phyloP scores from a whole-genome alignment of 2,113 vertebrate genomes.

The Myotis yumanensis region DNA sequence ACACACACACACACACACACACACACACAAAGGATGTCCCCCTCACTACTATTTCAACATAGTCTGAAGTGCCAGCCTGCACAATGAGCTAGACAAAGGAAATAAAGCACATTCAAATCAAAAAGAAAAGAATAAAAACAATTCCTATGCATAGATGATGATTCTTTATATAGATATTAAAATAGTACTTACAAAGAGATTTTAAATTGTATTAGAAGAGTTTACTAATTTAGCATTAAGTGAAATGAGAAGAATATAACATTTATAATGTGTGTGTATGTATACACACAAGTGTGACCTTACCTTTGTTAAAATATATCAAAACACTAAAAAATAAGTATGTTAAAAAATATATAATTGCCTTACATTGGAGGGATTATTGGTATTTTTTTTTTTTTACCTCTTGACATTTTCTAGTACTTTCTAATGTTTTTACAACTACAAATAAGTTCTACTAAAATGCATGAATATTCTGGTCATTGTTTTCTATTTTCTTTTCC shows the following conservation, averaged over 20 bases:
- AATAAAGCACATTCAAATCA: background rate
- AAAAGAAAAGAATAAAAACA: background rate
- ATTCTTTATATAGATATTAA: background rate
- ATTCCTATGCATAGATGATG: background rate
- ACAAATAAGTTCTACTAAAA: background rate
- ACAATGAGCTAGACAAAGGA: background rate
- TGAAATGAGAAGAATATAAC: background rate
- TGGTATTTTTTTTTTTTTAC: background rate
- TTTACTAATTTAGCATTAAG: constrained; percentile 15
- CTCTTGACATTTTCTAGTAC: background rate
- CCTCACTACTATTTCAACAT: background rate
- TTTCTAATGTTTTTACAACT: background rate
- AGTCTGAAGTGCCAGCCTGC: background rate
- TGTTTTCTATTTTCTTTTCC: background rate
- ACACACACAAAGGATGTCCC: background rate
- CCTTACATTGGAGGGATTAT: background rate
- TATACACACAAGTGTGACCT: background rate
- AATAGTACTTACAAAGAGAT: background rate
- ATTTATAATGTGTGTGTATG: background rate
- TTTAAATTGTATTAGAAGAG: background rate
- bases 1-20: too few relatives aligned
- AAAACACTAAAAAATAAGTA: background rate
- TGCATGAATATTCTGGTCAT: background rate
- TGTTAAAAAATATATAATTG: background rate
- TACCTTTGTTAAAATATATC: constrained; percentile 1